Percentiles rank a stretch among this genome's conserved stretches.
phyloP scores from a whole-genome alignment of 2,113 vertebrate species.

The Salvelinus alpinus region DNA sequence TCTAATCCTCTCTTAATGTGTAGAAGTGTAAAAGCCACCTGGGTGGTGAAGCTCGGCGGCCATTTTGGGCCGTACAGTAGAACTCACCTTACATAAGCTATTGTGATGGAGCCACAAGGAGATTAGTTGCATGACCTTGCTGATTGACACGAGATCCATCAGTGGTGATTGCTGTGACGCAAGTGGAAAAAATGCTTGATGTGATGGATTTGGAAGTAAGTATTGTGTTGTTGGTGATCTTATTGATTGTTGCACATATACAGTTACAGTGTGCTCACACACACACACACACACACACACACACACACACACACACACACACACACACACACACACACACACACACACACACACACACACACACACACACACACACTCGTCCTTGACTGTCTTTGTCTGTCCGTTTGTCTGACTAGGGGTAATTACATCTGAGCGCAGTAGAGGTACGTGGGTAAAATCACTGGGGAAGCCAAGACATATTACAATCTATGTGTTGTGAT shows the following conservation, averaged over 20 bases:
- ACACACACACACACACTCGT: not conserved
- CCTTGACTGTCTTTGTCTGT: not conserved
- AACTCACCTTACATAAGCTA: not conserved
- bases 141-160: not conserved
- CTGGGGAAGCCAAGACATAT: too few relatives aligned
- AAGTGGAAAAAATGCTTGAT: not conserved
- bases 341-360: not conserved
- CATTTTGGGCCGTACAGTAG: not conserved
- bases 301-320: not conserved
- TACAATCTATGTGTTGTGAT: too few relatives aligned
- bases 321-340: not conserved
- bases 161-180: not conserved
- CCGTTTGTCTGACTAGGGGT: not conserved
- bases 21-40: not conserved
- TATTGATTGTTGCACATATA: not conserved
- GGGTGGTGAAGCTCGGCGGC: not conserved
- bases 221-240: not conserved
- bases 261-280: not conserved
- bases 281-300: constrained; percentile 4
- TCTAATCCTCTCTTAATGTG: not conserved
- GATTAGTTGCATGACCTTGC: not conserved
- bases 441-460: too few relatives aligned
- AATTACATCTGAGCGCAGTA: too few relatives aligned
- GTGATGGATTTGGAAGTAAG: constrained; percentile 1
- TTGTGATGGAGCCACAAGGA: constrained; percentile 2